Conservation (phyloP, 2,888 invertebrate genomes). For the Brenthis ino region DNA sequence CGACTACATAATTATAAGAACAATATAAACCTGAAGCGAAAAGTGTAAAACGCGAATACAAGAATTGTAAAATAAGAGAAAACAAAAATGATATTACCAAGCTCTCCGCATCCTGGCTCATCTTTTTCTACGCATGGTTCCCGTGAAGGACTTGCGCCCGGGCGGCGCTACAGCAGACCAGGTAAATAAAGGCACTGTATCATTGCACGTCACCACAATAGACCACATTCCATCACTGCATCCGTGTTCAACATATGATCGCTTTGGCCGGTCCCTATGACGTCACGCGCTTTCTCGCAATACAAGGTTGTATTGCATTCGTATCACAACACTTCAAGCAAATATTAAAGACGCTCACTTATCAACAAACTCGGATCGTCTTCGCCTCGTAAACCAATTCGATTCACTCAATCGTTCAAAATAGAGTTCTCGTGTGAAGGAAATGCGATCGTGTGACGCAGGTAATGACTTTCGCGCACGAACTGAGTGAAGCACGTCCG, state of each 20-base stretch:
- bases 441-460: slow-evolving; percentile 74
- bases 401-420: slow-evolving; percentile 55
- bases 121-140: slow-evolving; percentile 87
- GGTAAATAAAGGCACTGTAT: slow-evolving; percentile 67
- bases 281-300: slow-evolving; percentile 79
- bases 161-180: slow-evolving; percentile 62
- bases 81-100: slow-evolving; percentile 83
- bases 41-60: neutral
- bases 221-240: slow-evolving; percentile 81
- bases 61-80: slow-evolving; percentile 38
- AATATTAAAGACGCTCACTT: slow-evolving; percentile 47
- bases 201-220: slow-evolving; percentile 76
- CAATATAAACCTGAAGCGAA: neutral
- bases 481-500: slow-evolving; percentile 82
- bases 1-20: neutral
- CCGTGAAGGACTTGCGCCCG: slow-evolving; percentile 67
- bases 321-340: slow-evolving; percentile 43
- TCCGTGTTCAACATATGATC: slow-evolving; percentile 82
- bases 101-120: slow-evolving; percentile 88
- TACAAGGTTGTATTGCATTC: slow-evolving; percentile 63
- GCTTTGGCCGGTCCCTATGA: slow-evolving; percentile 73
- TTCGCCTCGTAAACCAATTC: slow-evolving; percentile 55
- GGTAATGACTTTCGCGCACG: slow-evolving; percentile 81
- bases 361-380: slow-evolving; percentile 51
- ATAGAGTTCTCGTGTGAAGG: slow-evolving; percentile 68